phyloP scores from a whole-genome alignment of 2,113 vertebrate genomes.

The Sorex araneus region DNA sequence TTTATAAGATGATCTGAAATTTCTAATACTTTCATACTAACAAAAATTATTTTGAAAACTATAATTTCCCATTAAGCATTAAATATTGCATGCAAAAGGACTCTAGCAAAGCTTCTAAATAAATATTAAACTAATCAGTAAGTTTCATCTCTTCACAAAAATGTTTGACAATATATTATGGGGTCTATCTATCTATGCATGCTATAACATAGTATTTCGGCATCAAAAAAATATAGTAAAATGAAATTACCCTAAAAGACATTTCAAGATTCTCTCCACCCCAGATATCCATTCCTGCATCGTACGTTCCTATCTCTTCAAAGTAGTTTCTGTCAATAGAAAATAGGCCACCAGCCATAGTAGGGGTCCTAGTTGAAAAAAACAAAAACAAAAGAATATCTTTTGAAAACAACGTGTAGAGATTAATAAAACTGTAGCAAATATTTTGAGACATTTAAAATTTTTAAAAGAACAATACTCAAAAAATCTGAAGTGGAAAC shows the following conservation, averaged over 20 bases:
- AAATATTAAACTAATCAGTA: slow-evolving; percentile 27
- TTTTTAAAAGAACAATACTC: slow-evolving; percentile 63
- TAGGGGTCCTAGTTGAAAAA: slow-evolving; percentile 95
- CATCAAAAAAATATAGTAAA: slow-evolving; percentile 87
- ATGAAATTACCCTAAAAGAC: slow-evolving; percentile 97
- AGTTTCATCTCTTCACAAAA: slow-evolving; percentile 67
- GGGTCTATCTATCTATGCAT: slow-evolving; percentile 45
- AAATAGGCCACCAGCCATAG: slow-evolving; percentile 99
- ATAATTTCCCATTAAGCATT: slow-evolving; percentile 55
- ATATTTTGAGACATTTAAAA: slow-evolving; percentile 81
- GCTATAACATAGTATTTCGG: slow-evolving; percentile 70
- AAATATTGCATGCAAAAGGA: slow-evolving; percentile 66
- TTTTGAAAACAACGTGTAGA: slow-evolving; percentile 88
- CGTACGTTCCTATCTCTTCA: slow-evolving; percentile 99
- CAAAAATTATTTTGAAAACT: background rate
- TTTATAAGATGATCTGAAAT: background rate
- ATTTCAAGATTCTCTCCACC: slow-evolving; percentile 99
- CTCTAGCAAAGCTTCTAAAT: background rate
- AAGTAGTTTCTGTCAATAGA: slow-evolving; percentile 98
- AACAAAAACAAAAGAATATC: slow-evolving; percentile 85
- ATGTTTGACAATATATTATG: slow-evolving; percentile 62
- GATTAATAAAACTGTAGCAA: slow-evolving; percentile 83
- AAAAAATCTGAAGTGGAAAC: slow-evolving; percentile 61
- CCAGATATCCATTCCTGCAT: slow-evolving; percentile 99
- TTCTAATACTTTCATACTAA: background rate